Percentiles rank a stretch among this genome's conserved stretches.
Conservation (phyloP, 1,140 invertebrate genomes). For the Lepidotrigona ventralis region DNA sequence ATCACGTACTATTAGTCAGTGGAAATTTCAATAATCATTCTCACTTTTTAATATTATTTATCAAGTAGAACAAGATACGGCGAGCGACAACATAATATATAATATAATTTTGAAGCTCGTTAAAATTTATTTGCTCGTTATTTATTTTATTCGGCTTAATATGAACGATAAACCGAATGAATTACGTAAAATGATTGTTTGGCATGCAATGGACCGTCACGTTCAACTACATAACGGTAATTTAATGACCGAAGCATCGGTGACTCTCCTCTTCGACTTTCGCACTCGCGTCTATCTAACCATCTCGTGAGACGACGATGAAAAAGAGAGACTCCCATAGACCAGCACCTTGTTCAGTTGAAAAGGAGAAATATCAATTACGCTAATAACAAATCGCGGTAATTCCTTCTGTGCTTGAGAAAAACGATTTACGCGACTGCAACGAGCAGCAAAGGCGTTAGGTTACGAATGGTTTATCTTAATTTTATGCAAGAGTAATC, state of each 20-base stretch:
- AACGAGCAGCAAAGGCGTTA: conserved; percentile 33
- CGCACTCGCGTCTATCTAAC: background rate
- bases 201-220: conserved; percentile 36
- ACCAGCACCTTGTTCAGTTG: background rate
- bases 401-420: background rate
- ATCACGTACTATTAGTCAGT: background rate
- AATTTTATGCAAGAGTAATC: conserved; percentile 41
- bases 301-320: no score
- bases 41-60: background rate
- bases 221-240: conserved; percentile 40
- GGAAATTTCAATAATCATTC: background rate
- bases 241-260: conserved; percentile 23
- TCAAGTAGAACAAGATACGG: conserved; percentile 19
- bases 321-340: background rate
- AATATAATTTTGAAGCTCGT: conserved; percentile 28
- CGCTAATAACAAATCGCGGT: conserved; percentile 30
- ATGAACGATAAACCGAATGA: conserved; percentile 35
- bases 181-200: conserved; percentile 49
- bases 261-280: background rate
- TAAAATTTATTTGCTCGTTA: conserved; percentile 46
- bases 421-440: conserved; percentile 27
- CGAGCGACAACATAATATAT: background rate
- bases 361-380: conserved; percentile 44
- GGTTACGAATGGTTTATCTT: conserved; percentile 42
- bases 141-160: conserved; percentile 45